Percentiles rank a stretch among this genome's conserved stretches.
These are phyloP conservation scores for Carassius carassius DNA, from an alignment of 2,113 vertebrate species.

Conservation along the genomic window DNA sequence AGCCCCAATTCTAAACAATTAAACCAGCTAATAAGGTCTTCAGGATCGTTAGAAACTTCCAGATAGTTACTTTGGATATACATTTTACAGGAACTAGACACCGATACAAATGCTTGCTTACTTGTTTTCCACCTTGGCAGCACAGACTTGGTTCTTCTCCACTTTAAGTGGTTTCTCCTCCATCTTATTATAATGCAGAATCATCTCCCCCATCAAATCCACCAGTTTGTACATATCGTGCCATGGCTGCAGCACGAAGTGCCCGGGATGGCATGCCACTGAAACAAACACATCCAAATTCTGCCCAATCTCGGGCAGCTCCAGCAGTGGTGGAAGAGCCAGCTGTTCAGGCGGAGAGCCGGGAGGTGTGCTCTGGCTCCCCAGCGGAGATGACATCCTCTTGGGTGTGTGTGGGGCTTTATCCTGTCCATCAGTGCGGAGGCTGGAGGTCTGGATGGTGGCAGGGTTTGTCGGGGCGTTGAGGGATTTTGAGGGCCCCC, in stretches of 20 bases:
- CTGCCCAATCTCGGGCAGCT: constrained; percentile 79
- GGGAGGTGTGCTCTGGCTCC: constrained; percentile 48
- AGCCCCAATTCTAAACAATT: background rate
- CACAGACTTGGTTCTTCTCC: constrained; percentile 89
- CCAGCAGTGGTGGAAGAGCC: constrained; percentile 79
- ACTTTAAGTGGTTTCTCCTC: constrained; percentile 78
- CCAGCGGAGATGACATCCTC: constrained; percentile 22
- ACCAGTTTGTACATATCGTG: constrained; percentile 93
- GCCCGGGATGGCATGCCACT: constrained; percentile 92
- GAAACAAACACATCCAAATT: constrained; percentile 90
- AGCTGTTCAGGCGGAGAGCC: constrained; percentile 40
- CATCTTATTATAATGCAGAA: constrained; percentile 87
- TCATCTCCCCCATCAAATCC: constrained; percentile 96
- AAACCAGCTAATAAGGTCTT: background rate
- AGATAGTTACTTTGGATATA: background rate
- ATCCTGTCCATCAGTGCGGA: constrained; percentile 25
- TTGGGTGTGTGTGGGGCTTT: constrained; percentile 50
- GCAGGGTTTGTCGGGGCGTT: constrained; percentile 60
- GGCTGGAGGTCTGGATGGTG: constrained; percentile 45
- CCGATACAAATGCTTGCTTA: constrained; percentile 68
- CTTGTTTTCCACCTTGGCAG: constrained; percentile 94
- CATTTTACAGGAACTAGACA: background rate
- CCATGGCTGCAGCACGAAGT: constrained; percentile 96
- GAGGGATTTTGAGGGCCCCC: constrained; percentile 54
- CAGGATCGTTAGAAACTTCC: background rate